Evolutionary conservation across 1,140 invertebrate genomes (phyloP), one percentile per base, ranked within the genome.

Genomic region (Dolichoris vasculosae): DNA sequence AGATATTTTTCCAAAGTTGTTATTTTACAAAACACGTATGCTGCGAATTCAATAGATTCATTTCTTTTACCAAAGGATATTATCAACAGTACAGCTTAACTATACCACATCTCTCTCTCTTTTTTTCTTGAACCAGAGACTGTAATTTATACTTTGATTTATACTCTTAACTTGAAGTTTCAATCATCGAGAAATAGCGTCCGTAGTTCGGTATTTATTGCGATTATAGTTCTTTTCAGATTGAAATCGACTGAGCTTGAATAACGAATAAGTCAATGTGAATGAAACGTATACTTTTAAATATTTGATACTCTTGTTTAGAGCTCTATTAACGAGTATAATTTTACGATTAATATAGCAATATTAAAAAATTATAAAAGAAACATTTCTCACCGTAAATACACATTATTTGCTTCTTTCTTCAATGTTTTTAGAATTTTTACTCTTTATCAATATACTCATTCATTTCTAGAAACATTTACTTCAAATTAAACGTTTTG

Each of bases 21-120:
- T 84, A 84, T 78, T 77, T 84, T 78, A 43, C 75, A 48, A 77
- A 78, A 78, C 82, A 75, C 78, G 59, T 55, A 78, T 55, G 43
- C 75, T 75, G 75, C 73, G 75, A 78, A 67, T 84, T 84, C 78
- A 78, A 84, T 84, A 84, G 82, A 84, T 84, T 84, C 82, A 84
- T 84, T 84, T 84, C 75, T 84, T 46, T 76, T 35, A 48, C 35
- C 40, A 13, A 55, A 30, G 63, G 79, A 81, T 81, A 81, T 81
- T 67, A 81, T 81, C 79, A 71, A 77, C 75, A 77, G 75, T 77
- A 30, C 6, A 48, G 43, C 46, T 77, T 77, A 77, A 77, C 75
- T 55, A 77, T 77, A 77, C 75, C 77, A 20, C 77, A 30, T 32
- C 76, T 23, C 32, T 55, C 40, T 17, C 38, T 40, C 69, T 73